These are phyloP conservation scores for Lepidurus couesii DNA, from an alignment of 1,140 invertebrate genomes.

Conservation along the genomic window DNA sequence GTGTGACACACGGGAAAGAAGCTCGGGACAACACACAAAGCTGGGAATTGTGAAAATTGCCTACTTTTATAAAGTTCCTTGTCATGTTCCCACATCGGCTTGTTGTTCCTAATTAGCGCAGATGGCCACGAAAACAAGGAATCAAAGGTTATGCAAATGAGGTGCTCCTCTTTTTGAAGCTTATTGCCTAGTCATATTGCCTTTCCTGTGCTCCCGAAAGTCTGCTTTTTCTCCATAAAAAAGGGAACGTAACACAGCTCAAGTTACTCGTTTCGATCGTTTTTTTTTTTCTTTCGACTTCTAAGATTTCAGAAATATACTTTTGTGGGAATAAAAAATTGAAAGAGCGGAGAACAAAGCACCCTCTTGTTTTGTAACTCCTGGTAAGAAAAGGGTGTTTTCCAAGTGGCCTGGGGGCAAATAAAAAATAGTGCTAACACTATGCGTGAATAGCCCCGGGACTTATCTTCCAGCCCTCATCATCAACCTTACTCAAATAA, in stretches of 20 bases:
- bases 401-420: slow-evolving; percentile 17
- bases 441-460: background rate
- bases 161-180: background rate
- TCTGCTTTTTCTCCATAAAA: background rate
- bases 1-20: background rate
- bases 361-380: background rate
- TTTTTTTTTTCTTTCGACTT: background rate
- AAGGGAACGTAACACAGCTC: background rate
- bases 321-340: background rate
- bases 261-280: background rate
- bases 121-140: slow-evolving; percentile 9
- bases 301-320: background rate
- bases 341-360: background rate
- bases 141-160: slow-evolving; percentile 16
- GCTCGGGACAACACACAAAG: background rate
- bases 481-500: slow-evolving; percentile 14
- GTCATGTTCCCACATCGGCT: background rate
- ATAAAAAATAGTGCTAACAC: background rate
- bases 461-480: background rate
- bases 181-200: background rate
- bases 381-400: background rate
- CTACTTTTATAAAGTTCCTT: background rate
- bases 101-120: slow-evolving; percentile 18
- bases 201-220: background rate
- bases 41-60: background rate